Percentiles rank a stretch among this genome's conserved stretches.
phyloP scores from a whole-genome alignment of 2,113 vertebrate genomes.

The Melanerpes aurifrons region DNA sequence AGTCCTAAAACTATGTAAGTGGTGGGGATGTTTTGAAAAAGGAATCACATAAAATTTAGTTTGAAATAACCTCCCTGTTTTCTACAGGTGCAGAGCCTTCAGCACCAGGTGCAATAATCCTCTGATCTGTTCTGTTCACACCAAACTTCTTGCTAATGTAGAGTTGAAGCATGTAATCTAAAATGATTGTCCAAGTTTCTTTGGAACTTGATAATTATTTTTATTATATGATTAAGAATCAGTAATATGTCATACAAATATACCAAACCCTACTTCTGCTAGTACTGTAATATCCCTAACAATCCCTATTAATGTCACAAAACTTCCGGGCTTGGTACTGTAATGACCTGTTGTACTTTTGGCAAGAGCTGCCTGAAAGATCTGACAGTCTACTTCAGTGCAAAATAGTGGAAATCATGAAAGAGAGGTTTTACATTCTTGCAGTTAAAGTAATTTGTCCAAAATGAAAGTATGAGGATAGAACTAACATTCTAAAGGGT shows the following conservation, averaged over 20 bases:
- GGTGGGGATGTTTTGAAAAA: neutral
- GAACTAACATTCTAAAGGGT: neutral
- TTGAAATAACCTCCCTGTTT: neutral
- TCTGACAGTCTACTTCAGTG: neutral
- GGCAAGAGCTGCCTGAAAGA: neutral
- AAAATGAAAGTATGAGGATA: neutral
- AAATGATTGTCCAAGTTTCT: neutral
- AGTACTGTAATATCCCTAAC: neutral
- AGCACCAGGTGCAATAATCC: neutral
- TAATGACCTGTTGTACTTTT: neutral
- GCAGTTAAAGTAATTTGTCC: neutral
- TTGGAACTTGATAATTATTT: neutral
- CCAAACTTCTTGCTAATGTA: neutral
- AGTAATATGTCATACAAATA: neutral
- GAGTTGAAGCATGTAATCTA: neutral
- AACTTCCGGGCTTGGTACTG: neutral
- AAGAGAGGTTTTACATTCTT: neutral
- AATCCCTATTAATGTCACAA: neutral
- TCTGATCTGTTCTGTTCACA: neutral
- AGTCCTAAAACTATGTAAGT: neutral
- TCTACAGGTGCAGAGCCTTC: neutral
- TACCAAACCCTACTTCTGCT: neutral
- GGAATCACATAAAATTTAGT: neutral
- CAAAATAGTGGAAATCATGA: neutral
- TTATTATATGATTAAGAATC: neutral